Evolutionary conservation across 2,797 vertebrate species (phyloP).

Genomic region (Platalea minor): DNA sequence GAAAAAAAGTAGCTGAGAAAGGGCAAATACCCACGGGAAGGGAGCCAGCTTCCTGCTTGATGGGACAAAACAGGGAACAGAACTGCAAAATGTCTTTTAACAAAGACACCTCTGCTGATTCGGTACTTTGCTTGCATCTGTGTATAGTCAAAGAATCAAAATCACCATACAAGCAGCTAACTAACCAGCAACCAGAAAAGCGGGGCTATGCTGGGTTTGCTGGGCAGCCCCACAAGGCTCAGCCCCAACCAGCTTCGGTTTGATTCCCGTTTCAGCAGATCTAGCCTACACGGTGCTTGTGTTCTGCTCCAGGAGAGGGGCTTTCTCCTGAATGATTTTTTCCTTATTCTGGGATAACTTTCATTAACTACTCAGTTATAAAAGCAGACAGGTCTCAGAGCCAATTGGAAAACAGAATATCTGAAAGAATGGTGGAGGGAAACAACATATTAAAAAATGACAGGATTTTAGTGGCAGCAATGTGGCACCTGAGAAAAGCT

Average conservation of each 20-base stretch:
- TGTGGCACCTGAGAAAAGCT: not conserved
- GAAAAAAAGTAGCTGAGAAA: not conserved
- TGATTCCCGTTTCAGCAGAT: not conserved
- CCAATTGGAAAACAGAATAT: not conserved
- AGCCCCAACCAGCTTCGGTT: not conserved
- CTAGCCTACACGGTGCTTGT: accelerated
- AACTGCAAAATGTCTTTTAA: not conserved
- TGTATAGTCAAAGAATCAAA: not conserved
- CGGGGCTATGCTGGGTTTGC: not conserved
- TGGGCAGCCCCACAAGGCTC: not conserved
- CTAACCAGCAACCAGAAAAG: not conserved
- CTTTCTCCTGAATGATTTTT: not conserved
- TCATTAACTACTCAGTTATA: accelerated
- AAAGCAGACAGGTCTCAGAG: not conserved
- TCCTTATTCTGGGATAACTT: not conserved
- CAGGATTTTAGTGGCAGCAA: not conserved
- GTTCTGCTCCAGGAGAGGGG: not conserved
- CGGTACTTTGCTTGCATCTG: not conserved
- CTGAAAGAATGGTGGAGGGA: not conserved
- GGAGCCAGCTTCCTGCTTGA: conserved; percentile 9
- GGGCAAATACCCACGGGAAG: not conserved
- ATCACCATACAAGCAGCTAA: not conserved
- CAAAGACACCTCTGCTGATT: not conserved
- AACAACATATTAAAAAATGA: accelerated
- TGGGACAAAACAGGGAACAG: not conserved